Evolutionary conservation across 2,888 invertebrate genomes (phyloP).

Genomic region (Trissonchulus latispiculum): DNA sequence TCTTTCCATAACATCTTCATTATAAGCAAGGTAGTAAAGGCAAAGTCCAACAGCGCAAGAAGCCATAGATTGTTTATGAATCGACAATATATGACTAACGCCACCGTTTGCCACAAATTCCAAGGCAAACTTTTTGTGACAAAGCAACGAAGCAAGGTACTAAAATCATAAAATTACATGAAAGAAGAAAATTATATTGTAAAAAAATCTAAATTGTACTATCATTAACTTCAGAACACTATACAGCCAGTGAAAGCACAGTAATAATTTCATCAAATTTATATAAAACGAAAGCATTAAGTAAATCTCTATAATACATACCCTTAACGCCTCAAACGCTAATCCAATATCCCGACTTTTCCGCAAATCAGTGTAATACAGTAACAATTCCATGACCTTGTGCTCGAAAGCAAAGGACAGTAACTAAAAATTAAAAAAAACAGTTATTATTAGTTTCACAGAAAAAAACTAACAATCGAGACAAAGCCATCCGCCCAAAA

Average conservation of each 20-base stretch:
- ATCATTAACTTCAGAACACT: no score
- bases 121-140: constrained; percentile 94
- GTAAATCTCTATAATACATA: no score
- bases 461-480: no score
- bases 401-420: constrained; percentile 84
- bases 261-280: no score
- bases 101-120: constrained; percentile 85
- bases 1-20: constrained; percentile 93
- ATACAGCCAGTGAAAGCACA: no score
- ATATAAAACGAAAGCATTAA: no score
- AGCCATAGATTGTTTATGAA: constrained; percentile 83
- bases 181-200: no score
- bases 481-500: no score
- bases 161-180: no score
- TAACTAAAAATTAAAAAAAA: no score
- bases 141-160: constrained; percentile 81
- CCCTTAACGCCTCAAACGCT: constrained; percentile 82
- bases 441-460: no score
- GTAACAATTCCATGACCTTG: constrained; percentile 75
- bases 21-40: constrained; percentile 88
- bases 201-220: no score
- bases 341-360: constrained; percentile 79
- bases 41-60: constrained; percentile 93
- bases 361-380: constrained; percentile 76
- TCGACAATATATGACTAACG: constrained; percentile 69